Evolutionary conservation across 2,113 vertebrate species (phyloP).

Genomic region (Burhinus bistriatus): DNA sequence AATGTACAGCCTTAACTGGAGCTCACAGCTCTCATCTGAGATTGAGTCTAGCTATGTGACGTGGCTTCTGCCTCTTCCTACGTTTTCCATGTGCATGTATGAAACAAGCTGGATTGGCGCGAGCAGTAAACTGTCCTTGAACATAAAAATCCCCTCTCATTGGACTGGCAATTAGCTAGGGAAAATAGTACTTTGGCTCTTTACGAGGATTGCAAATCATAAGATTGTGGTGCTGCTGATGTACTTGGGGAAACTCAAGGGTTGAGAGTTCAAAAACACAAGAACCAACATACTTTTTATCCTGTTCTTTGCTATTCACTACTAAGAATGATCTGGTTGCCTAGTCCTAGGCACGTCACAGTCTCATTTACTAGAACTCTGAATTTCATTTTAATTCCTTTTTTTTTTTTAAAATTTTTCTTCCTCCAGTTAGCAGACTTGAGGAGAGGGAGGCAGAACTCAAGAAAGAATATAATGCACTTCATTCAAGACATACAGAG

Average conservation of each 20-base stretch:
- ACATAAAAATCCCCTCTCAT: background rate
- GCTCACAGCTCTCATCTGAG: background rate
- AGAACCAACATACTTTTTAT: background rate
- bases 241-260: background rate
- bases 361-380: background rate
- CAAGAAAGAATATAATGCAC: slow-evolving; percentile 92
- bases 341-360: background rate
- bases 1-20: background rate
- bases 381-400: background rate
- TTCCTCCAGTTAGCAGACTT: slow-evolving; percentile 88
- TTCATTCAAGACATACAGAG: slow-evolving; percentile 97
- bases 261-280: background rate
- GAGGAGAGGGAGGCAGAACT: slow-evolving; percentile 95
- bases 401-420: slow-evolving; percentile 15
- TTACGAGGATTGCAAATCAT: background rate
- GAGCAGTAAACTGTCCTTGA: background rate
- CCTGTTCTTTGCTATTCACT: background rate
- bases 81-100: fast-evolving
- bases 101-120: background rate
- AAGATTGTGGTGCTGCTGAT: background rate
- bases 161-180: background rate
- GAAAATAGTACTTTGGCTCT: background rate
- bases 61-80: background rate
- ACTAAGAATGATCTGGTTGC: background rate
- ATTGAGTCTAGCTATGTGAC: fast-evolving